Base-by-base conservation (phyloP, 2,888 invertebrate genomes). In the Ptychoptera contaminata region DNA sequence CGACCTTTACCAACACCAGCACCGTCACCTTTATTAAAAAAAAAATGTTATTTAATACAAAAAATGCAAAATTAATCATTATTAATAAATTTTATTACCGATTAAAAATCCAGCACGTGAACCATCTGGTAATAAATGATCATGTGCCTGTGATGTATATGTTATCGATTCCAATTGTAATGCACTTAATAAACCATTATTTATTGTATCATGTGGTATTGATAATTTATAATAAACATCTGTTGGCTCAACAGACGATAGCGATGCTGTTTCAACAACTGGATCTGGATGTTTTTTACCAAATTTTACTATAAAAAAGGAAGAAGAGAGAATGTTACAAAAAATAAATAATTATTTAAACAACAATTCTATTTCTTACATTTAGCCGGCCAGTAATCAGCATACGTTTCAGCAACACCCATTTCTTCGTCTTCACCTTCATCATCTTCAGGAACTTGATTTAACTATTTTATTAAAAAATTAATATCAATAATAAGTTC, bases 1-100 rank as follows among this genome's bases (percentile, higher is more conserved):
- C 98, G 78, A 16, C 96, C 96, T 63, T 96, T 96, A 48, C 96
- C 96, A 42, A 96, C 94, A 52, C 96, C 96, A 48, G 97, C 97
- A 47, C 98, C 97, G 67, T 98, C 97, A 50, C 97, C 91, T 83
- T 41, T 40, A 16, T 40, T 29, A 29, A 10, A 11, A 48, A 44
- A 11, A 41, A 31, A 46, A 36, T 40, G 36, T 42, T 23, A 23
- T 23, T 5, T 23, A 23, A 23, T 23, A 5, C 7, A 23, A 5
- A 7, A 23, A 23, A 23, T 23, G 7, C 7, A 5, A 23, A 5
- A 23, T 23, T 23, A 5, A 29, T 45, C n/a, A 8, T 8, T 12
- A 23, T 23, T 23, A n/a, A 11, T 30, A 14, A 31, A 29, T 44
- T 7, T 12, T 47, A 47, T 54, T 49, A 81, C 86, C 92, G 46